A percentile compares a stretch with the other conserved stretches of the same genome.
Conservation (phyloP, 2,888 invertebrate species). For the Conops quadrifasciatus region DNA sequence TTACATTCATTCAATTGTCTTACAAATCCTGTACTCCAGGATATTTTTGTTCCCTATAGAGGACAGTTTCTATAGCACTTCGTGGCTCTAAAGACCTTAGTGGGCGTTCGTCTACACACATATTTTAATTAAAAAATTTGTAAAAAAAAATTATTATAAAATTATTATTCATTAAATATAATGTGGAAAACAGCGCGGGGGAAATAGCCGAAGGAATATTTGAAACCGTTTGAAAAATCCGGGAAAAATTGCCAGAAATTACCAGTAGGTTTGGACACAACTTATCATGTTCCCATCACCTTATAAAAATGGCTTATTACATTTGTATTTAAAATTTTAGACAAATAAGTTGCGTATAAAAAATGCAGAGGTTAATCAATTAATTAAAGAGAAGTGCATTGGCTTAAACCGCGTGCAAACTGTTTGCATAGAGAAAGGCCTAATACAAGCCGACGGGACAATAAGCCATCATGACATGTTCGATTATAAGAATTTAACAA, state of each 20-base stretch:
- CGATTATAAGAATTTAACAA: conserved; percentile 88
- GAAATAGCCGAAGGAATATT: conserved; percentile 83
- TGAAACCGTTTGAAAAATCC: conserved; percentile 78
- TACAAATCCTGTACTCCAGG: too few relatives aligned
- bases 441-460: conserved; percentile 79
- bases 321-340: conserved; percentile 68
- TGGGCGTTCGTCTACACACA: too few relatives aligned
- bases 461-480: conserved; percentile 92
- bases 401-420: conserved; percentile 78
- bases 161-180: too few relatives aligned
- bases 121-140: too few relatives aligned
- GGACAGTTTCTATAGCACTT: too few relatives aligned
- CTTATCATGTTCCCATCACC: background rate
- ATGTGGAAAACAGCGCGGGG: conserved; percentile 79
- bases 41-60: too few relatives aligned
- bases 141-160: too few relatives aligned
- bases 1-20: too few relatives aligned
- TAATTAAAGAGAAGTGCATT: conserved; percentile 72
- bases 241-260: conserved; percentile 82
- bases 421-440: conserved; percentile 80
- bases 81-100: too few relatives aligned
- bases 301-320: background rate
- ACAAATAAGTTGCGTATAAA: conserved; percentile 84
- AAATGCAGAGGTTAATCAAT: conserved; percentile 77
- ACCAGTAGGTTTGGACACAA: conserved; percentile 74